A percentile compares a stretch with the other conserved stretches of the same genome.
Evolutionary conservation across 2,113 vertebrate species (phyloP).

Genomic region (Azemiops feae): DNA sequence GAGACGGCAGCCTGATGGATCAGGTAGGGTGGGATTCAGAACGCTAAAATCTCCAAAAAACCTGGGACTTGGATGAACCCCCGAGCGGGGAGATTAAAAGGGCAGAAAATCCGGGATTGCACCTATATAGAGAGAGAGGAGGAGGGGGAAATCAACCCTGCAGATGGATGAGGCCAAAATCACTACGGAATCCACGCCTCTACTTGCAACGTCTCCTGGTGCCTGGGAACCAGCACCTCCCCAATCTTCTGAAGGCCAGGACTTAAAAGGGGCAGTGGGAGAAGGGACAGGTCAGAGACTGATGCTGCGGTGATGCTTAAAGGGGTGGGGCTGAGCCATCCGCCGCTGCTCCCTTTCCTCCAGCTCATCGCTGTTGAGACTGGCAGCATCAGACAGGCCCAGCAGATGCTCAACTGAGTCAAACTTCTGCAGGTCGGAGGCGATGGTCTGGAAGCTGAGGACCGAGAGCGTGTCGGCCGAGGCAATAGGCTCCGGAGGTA

Average conservation of each 20-base stretch:
- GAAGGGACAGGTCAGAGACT: constrained; percentile 66
- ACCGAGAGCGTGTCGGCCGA: constrained; percentile 79
- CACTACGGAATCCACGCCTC: neutral
- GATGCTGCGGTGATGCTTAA: constrained; percentile 84
- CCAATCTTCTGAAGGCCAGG: neutral
- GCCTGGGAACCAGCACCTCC: neutral
- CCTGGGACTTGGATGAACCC: neutral
- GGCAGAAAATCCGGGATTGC: neutral
- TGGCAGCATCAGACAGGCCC: constrained; percentile 67
- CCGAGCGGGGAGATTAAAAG: neutral
- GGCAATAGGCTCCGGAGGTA: constrained; percentile 12
- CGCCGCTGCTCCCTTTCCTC: constrained; percentile 57
- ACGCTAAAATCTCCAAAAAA: neutral
- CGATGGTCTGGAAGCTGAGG: constrained; percentile 84
- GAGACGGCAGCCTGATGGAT: neutral
- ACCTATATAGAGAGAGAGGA: neutral
- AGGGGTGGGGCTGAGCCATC: constrained; percentile 44
- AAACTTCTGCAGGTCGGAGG: constrained; percentile 87
- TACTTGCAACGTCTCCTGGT: neutral
- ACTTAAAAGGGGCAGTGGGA: neutral
- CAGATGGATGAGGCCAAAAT: neutral
- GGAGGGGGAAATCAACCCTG: neutral
- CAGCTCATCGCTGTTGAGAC: constrained; percentile 67
- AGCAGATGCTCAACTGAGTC: constrained; percentile 88
- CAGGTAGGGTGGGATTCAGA: neutral